Evolutionary conservation across 2,797 vertebrate species (phyloP), one percentile per base, ranked within the genome.

Genomic region (Poecilia velifera): DNA sequence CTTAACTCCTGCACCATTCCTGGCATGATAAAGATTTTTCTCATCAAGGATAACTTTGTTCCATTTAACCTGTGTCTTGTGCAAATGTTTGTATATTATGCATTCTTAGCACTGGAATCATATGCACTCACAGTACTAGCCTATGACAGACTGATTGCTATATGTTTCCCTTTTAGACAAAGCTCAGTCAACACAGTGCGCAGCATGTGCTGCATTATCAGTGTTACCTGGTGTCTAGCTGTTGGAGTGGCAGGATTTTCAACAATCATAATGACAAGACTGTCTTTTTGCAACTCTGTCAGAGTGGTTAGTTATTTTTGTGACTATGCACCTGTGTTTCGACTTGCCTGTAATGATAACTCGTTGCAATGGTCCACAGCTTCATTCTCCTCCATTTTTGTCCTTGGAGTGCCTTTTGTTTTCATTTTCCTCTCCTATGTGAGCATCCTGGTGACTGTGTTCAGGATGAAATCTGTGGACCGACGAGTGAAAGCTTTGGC

Each of bases 231-330:
- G 93, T 43, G 10, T 0, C 39, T 88, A 39, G 0, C 8, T 71
- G 0, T 92, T 4, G 77, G 68, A 18, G 0, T 34, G 0, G 2
- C 0, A 0, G 4, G 45, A 0, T 91, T 81, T 64, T 0, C 79
- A 9, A 64, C 9, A 9, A 0, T 0, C 20, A 83, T 91, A 66
- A 92, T 95, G 71, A 89, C 85, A 9, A 70, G 3, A 31, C 78
- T 96, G 64, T 94, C 92, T 8, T 96, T 94, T 49, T 96, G 95
- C 51, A 84, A 43, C 1, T 95, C 95, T 12, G 78, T 94, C 1
- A 55, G 2, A 10, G 92, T 95, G 76, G 85, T 88, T 59, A 95
- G 95, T 46, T 95, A 94, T 78, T 95, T 96, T 80, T 96, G 95
- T 76, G 94, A 95, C 78, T 95, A 91, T 47, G 88, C 91, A 0